Base-by-base conservation (phyloP, 2,113 vertebrate genomes). In the Leptobrachium ailaonicum region DNA sequence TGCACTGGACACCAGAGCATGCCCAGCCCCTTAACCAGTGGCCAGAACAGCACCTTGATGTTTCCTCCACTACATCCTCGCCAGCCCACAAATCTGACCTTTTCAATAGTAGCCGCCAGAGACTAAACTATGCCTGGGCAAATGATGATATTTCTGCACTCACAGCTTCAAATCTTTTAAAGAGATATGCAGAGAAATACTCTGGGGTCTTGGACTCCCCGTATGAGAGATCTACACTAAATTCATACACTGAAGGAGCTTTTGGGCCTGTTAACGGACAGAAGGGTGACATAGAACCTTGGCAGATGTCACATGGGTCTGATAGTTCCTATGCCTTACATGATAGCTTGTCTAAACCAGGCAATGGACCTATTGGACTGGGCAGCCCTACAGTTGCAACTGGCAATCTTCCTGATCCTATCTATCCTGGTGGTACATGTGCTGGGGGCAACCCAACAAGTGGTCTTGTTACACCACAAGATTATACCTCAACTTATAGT, bases 1-100 rank as follows among this genome's bases (percentile, higher is more conserved):
- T 99, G 97, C 97, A 98, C 96, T 99, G 97, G 97, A 97, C 96
- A 93, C 96, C 96, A 89, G 97, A 98, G 93, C 98, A 99, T 94
- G 96, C 95, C 94, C 97, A 98, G 94, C 87, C 97, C 87, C 94
- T 98, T 87, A 98, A 93, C 94, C 97, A 99, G 93, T 98, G 97
- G 96, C 96, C 97, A 76, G 98, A 99, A 93, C 96, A 99, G 92
- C 96, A 99, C 92, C 93, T 98, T 84, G 98, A 99, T 9, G 96
- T 99, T 79, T 98, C 97, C 83, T 98, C 97, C 85, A 99, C 96
- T 13, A 98, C 97, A 73, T 96, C 96, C 12, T 97, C 97, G 0
- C 97, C 96, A 0, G 97, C 96, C 47, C 96, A 98, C 93, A 98
- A 99, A 73, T 85, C 96, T 13, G 97, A 98, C 3, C 85, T 96